A percentile compares a stretch with the other conserved stretches of the same genome.
Conservation (phyloP, 2,797 vertebrate species). For the Macroramphosus scolopax region DNA sequence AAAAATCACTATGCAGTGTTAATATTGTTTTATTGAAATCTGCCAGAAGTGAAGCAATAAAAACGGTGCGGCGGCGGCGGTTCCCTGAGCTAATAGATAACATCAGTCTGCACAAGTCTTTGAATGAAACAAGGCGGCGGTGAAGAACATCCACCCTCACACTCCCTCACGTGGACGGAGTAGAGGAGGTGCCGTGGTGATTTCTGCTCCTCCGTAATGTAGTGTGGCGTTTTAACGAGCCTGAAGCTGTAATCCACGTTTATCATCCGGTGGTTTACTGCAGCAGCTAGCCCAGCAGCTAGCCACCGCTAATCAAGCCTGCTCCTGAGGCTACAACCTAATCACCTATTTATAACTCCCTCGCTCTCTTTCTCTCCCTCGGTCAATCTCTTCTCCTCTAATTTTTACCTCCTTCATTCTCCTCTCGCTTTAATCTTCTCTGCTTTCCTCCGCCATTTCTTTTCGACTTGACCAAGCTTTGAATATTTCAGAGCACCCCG, state of each 20-base stretch:
- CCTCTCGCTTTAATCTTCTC: not conserved
- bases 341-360: conserved; percentile 50
- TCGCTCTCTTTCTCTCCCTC: conserved; percentile 9
- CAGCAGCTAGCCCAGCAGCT: conserved; percentile 36
- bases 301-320: conserved; percentile 49
- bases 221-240: conserved; percentile 36
- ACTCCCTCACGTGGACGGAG: conserved; percentile 27
- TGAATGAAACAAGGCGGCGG: conserved; percentile 18
- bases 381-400: not conserved
- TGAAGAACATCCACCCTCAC: conserved; percentile 29
- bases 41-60: conserved; percentile 35
- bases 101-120: conserved; percentile 37
- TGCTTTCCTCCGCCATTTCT: not conserved
- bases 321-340: conserved; percentile 41
- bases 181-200: conserved; percentile 30
- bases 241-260: conserved; percentile 52
- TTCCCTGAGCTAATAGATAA: conserved; percentile 59
- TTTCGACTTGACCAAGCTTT: conserved; percentile 1
- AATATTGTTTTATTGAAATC: conserved; percentile 52
- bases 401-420: conserved; percentile 6
- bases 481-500: not conserved
- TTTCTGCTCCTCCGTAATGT: conserved; percentile 48
- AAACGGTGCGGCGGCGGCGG: conserved; percentile 45
- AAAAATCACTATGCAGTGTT: conserved; percentile 34
- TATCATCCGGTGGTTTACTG: conserved; percentile 62